Conservation (phyloP, 2,888 invertebrate species). For the Melinopterus prodromus region DNA sequence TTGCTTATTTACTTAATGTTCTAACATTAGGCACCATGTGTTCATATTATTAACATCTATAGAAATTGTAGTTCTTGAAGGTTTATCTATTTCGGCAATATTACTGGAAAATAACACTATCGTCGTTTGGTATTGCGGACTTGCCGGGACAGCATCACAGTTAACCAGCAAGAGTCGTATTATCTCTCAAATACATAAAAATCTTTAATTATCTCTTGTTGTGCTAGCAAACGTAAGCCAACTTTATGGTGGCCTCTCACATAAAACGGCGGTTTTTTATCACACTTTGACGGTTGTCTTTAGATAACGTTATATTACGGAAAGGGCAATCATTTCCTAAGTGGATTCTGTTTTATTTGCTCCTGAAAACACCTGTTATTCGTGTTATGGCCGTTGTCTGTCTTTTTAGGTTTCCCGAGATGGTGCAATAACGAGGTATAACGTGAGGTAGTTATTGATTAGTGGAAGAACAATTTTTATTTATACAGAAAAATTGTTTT, state of each 20-base stretch:
- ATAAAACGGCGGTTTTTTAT: slow-evolving; percentile 26
- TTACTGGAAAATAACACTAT: too few species aligned
- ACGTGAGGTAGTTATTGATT: too few species aligned
- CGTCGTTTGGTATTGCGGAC: background rate
- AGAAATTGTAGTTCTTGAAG: too few species aligned
- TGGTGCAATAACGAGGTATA: too few species aligned
- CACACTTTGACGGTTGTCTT: slow-evolving; percentile 25
- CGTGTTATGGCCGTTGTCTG: background rate
- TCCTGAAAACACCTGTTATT: slow-evolving; percentile 4
- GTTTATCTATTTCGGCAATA: too few species aligned
- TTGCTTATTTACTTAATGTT: too few species aligned
- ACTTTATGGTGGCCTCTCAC: slow-evolving; percentile 7
- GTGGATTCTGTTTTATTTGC: background rate
- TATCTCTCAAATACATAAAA: slow-evolving; percentile 9
- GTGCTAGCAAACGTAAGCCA: slow-evolving; percentile 4
- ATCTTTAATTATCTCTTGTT: slow-evolving; percentile 23
- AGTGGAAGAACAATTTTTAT: too few species aligned
- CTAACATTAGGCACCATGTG: too few species aligned
- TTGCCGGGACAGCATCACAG: background rate
- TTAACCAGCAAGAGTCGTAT: background rate
- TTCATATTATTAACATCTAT: too few species aligned
- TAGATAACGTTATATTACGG: slow-evolving; percentile 22
- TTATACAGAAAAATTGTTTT: too few species aligned
- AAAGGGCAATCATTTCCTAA: slow-evolving; percentile 4
- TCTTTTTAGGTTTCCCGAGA: background rate